phyloP scores from a whole-genome alignment of 2,888 invertebrate genomes.

The Carabus problematicus region DNA sequence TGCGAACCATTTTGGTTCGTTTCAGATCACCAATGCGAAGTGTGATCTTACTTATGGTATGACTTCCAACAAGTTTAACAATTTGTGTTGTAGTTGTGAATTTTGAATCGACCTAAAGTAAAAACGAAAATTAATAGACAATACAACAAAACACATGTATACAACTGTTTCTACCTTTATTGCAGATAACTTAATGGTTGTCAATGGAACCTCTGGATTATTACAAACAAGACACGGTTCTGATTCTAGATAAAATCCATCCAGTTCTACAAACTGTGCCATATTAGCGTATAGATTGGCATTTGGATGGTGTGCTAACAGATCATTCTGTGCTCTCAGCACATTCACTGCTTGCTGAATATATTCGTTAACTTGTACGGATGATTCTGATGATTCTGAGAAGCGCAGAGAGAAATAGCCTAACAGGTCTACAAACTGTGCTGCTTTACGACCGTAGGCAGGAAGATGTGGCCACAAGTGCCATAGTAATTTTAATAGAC shows the following conservation, averaged over 20 bases:
- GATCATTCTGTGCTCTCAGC: slow-evolving; percentile 85
- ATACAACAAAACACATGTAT: slow-evolving; percentile 13
- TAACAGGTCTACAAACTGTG: slow-evolving; percentile 95
- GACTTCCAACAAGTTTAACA: slow-evolving; percentile 93
- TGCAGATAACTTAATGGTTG: slow-evolving; percentile 89
- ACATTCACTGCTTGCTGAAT: slow-evolving; percentile 87
- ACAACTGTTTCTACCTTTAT: slow-evolving; percentile 71
- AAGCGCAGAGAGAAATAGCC: slow-evolving; percentile 94
- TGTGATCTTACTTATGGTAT: slow-evolving; percentile 93
- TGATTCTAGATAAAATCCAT: slow-evolving; percentile 95
- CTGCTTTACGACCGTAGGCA: slow-evolving; percentile 90
- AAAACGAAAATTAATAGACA: slow-evolving; percentile 17
- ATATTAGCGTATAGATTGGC: slow-evolving; percentile 91
- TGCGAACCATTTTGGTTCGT: slow-evolving; percentile 95
- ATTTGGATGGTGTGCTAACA: slow-evolving; percentile 91
- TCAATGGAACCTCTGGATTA: slow-evolving; percentile 93
- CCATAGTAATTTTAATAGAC: slow-evolving; percentile 85
- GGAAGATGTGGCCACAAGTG: slow-evolving; percentile 89
- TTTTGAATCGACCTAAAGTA: slow-evolving; percentile 82
- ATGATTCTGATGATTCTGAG: slow-evolving; percentile 74
- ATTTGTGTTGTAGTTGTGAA: slow-evolving; percentile 98
- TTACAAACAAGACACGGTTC: slow-evolving; percentile 98
- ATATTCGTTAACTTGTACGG: slow-evolving; percentile 72
- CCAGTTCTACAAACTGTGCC: slow-evolving; percentile 92
- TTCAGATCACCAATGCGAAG: slow-evolving; percentile 94